These are phyloP conservation scores for Lepisosteus osseus DNA, from an alignment of 2,113 vertebrate species.

Conservation along the genomic window DNA sequence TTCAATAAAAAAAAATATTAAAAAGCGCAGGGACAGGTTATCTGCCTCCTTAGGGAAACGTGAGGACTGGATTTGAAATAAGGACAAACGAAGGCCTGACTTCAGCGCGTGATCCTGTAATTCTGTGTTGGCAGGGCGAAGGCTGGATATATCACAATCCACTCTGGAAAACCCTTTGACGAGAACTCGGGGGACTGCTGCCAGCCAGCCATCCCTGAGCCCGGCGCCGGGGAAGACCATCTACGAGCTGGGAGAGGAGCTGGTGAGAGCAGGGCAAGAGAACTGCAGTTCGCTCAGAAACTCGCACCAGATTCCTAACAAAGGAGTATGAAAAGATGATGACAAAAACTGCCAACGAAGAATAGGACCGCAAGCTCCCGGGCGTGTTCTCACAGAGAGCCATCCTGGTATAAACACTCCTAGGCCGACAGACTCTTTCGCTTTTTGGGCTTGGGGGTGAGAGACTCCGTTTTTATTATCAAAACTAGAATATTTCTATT, in stretches of 20 bases:
- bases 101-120: slow-evolving; percentile 7
- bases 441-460: slow-evolving; percentile 16
- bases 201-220: slow-evolving; percentile 21
- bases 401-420: slow-evolving; percentile 24
- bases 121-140: slow-evolving; percentile 72
- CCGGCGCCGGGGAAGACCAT: slow-evolving; percentile 14
- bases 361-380: slow-evolving; percentile 45
- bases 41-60: no score
- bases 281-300: slow-evolving; percentile 2
- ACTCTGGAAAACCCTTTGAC: slow-evolving; percentile 84
- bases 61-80: no score
- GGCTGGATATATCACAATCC: slow-evolving; percentile 83
- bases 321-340: background rate
- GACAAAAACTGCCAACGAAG: slow-evolving; percentile 2
- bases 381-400: slow-evolving; percentile 48
- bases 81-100: no score
- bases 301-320: slow-evolving; percentile 14
- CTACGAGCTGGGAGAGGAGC: background rate
- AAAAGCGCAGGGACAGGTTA: no score
- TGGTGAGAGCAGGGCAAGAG: slow-evolving; percentile 19
- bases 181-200: slow-evolving; percentile 24
- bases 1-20: no score
- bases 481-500: slow-evolving; percentile 79
- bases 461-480: slow-evolving; percentile 64
- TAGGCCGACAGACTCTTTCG: background rate